Percentiles rank a stretch among this genome's conserved stretches.
Evolutionary conservation across 2,113 vertebrate species (phyloP).

Genomic region (Percina caprodes): DNA sequence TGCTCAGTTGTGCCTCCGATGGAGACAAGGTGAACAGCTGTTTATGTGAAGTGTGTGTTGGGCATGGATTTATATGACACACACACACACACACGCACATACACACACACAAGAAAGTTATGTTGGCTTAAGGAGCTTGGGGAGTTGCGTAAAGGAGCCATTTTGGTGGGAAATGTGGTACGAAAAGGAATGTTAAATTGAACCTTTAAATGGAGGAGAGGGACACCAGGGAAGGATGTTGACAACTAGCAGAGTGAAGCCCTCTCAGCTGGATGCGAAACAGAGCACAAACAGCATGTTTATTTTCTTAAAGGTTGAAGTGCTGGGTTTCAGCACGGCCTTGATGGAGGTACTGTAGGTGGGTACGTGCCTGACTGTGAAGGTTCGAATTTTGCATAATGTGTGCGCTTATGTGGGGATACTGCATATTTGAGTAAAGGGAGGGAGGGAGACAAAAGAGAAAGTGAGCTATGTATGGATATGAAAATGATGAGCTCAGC

Average conservation of each 20-base stretch:
- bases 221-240: constrained; percentile 65
- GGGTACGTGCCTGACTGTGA: constrained; percentile 40
- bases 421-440: constrained; percentile 41
- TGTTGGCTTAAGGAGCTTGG: constrained; percentile 74
- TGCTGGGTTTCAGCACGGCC: constrained; percentile 72
- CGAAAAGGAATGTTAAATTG: constrained; percentile 67
- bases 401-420: constrained; percentile 22
- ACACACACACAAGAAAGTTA: constrained; percentile 60
- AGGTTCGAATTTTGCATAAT: constrained; percentile 50
- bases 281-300: constrained; percentile 79
- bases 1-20: constrained; percentile 68
- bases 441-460: constrained; percentile 29
- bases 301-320: constrained; percentile 77
- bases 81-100: constrained; percentile 14
- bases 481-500: constrained; percentile 62
- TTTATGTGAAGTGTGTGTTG: constrained; percentile 21
- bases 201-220: constrained; percentile 65
- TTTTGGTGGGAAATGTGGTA: constrained; percentile 79
- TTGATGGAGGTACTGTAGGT: constrained; percentile 35
- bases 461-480: constrained; percentile 53
- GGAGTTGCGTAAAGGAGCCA: constrained; percentile 74
- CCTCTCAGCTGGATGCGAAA: constrained; percentile 57
- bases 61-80: not conserved
- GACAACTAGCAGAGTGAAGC: constrained; percentile 49
- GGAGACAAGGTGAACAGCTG: constrained; percentile 56